Evolutionary conservation across 2,888 invertebrate species (phyloP), one percentile per base, ranked within the genome.

Genomic region (Conops quadrifasciatus): DNA sequence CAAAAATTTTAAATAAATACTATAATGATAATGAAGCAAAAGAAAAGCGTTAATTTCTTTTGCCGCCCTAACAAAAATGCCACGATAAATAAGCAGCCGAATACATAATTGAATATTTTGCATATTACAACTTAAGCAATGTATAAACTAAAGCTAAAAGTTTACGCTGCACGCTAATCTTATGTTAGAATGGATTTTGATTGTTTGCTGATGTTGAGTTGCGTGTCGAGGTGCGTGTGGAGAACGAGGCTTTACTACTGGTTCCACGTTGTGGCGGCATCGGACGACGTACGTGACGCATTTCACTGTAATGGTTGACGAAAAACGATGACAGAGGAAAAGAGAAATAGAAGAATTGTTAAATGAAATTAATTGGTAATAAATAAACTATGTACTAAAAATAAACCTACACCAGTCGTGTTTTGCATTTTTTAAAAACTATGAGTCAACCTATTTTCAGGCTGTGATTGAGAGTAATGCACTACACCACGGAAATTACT

Each of bases 231-330:
- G 88, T 88, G 79, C 87, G 88, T 78, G 88, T 89, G 79, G 88
- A 89, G 82, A 87, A 91, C 78, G 82, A 82, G 72, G 87, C 84
- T 73, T 87, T 87, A 74, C 88, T 87, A 73, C 88, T 86, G 75
- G 88, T 89, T 74, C 90, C 89, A 75, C 89, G 87, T 65, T 87
- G 86, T 75, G 87, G 85, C 63, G 87, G 84, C 77, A 88, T 87
- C 71, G 90, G 89, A 74, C 91, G 87, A 60, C 91, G 87, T 13
- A 89, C 90, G 78, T 91, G 91, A 67, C 91, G 88, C 80, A 92
- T 88, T 82, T 93, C 93, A 58, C 86, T 86, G 79, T 68, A 79
- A 24, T 36, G n/a, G 78, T 71, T 56, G 71, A 68, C 1, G 24
- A 21, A 21, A 36, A 3, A 36, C 13, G 2, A 15, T 24, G 24